Evolutionary conservation across 2,888 invertebrate genomes (phyloP).

Genomic region (Limnephilus rhombicus): DNA sequence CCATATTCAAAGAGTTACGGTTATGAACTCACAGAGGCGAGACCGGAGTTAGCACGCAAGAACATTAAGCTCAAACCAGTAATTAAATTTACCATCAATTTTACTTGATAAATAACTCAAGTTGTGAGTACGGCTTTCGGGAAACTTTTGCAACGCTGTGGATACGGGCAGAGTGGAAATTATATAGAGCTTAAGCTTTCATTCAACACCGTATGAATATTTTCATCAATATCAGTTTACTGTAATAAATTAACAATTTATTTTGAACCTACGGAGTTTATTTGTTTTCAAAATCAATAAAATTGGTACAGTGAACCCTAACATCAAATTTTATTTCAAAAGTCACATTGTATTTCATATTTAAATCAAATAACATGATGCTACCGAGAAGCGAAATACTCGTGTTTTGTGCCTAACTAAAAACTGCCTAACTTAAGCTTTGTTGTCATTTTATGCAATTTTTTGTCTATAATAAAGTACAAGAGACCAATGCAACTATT

Average conservation of each 20-base stretch:
- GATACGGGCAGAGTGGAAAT: background rate
- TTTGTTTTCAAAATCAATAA: background rate
- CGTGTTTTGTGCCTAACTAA: too few species aligned
- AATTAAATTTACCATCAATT: constrained; percentile 60
- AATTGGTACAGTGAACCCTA: background rate
- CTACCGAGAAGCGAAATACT: too few species aligned
- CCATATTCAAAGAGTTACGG: constrained; percentile 25
- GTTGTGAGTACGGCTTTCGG: constrained; percentile 40
- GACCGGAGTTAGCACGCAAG: constrained; percentile 50
- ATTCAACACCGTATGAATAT: constrained; percentile 5
- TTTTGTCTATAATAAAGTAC: too few species aligned
- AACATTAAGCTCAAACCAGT: constrained; percentile 54
- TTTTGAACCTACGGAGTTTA: background rate
- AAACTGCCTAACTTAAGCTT: too few species aligned
- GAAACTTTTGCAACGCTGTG: constrained; percentile 9
- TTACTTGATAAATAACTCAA: constrained; percentile 56
- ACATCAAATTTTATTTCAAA: too few species aligned
- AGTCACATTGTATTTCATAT: too few species aligned
- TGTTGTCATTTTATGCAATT: too few species aligned
- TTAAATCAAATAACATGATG: too few species aligned
- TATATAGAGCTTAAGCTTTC: constrained; percentile 6
- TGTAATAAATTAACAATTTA: background rate
- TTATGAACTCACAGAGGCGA: constrained; percentile 31
- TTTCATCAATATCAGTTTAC: background rate
- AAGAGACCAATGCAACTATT: too few species aligned